These are phyloP conservation scores for Fratercula arctica DNA, from an alignment of 2,797 vertebrate species.

Conservation along the genomic window DNA sequence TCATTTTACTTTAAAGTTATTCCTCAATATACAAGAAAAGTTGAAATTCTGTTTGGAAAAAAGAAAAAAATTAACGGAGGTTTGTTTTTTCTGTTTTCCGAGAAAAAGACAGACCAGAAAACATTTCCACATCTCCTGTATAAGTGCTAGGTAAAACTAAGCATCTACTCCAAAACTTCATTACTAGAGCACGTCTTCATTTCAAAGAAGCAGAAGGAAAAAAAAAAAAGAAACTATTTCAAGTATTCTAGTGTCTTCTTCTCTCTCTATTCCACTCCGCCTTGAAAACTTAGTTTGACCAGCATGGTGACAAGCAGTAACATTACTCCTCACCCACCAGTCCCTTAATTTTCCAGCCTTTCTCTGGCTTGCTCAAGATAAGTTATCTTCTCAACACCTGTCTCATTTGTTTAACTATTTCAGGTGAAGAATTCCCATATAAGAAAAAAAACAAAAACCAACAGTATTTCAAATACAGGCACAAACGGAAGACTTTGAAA, in stretches of 20 bases:
- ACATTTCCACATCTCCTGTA: neutral
- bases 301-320: neutral
- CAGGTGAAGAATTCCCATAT: neutral
- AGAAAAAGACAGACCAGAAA: neutral
- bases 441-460: neutral
- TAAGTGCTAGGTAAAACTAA: neutral
- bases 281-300: neutral
- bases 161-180: neutral
- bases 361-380: neutral
- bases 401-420: neutral
- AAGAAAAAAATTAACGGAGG: neutral
- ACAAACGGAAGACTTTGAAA: neutral
- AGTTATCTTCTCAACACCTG: slow-evolving; percentile 28
- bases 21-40: neutral
- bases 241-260: neutral
- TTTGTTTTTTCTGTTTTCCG: neutral
- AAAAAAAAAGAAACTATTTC: neutral
- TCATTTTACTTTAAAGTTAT: neutral
- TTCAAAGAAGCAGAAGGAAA: neutral
- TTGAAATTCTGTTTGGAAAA: neutral
- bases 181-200: neutral
- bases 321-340: neutral
- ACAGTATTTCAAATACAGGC: neutral
- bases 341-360: neutral
- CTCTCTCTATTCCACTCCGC: neutral